phyloP scores from a whole-genome alignment of 2,113 vertebrate species.

The Callipepla squamata region DNA sequence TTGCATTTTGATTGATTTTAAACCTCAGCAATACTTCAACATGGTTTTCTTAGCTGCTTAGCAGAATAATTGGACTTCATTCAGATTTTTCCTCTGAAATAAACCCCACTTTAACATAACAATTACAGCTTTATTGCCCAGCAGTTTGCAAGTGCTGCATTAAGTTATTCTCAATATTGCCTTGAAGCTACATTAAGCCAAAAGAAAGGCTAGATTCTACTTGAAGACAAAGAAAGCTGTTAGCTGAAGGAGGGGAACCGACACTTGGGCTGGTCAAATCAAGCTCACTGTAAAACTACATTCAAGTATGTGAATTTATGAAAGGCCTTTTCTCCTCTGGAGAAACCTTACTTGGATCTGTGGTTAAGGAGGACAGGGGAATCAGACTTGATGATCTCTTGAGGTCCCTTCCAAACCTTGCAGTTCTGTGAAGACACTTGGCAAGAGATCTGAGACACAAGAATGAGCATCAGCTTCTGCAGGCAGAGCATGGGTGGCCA shows the following conservation, averaged over 20 bases:
- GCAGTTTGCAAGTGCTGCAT: not conserved
- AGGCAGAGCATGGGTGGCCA: not conserved
- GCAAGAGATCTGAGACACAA: not conserved
- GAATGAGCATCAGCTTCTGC: not conserved
- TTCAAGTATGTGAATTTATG: not conserved
- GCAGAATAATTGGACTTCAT: not conserved
- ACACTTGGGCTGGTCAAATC: not conserved
- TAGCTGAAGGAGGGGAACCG: not conserved
- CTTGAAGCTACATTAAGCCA: not conserved
- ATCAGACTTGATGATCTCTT: too few relatives aligned
- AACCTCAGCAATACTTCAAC: not conserved
- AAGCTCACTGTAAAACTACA: not conserved
- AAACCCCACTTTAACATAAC: not conserved
- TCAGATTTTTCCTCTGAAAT: not conserved
- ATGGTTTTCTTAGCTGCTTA: not conserved
- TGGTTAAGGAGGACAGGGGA: not conserved
- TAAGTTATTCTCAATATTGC: conserved; percentile 36
- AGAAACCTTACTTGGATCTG: not conserved
- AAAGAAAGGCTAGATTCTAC: conserved; percentile 41
- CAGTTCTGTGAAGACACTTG: not conserved
- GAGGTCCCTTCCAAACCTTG: too few relatives aligned
- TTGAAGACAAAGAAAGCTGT: conserved; percentile 23
- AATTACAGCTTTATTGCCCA: conserved; percentile 2
- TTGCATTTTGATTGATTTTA: conserved; percentile 35
- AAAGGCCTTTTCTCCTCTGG: not conserved